A percentile compares a stretch with the other conserved stretches of the same genome.
Conservation (phyloP, 2,888 invertebrate genomes). For the Chloroclysta siterata region DNA sequence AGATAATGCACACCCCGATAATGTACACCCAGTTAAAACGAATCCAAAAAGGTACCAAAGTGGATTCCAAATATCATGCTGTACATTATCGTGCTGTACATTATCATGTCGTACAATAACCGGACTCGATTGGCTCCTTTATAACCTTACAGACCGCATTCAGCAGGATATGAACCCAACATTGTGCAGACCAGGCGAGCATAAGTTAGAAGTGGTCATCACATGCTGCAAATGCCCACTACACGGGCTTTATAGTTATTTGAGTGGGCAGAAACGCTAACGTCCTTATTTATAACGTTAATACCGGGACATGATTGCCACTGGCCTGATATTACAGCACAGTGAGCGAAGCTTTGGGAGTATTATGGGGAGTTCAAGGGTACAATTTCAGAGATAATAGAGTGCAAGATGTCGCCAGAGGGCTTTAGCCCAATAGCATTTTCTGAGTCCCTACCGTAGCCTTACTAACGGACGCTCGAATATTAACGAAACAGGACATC, state of each 20-base stretch:
- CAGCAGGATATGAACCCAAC: slow-evolving; percentile 29
- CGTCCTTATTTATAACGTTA: slow-evolving; percentile 83
- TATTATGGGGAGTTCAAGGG: neutral
- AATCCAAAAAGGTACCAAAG: too few relatives aligned
- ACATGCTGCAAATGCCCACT: slow-evolving; percentile 74
- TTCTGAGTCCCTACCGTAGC: neutral
- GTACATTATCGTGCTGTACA: too few relatives aligned
- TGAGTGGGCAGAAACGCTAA: slow-evolving; percentile 74
- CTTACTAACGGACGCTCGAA: too few relatives aligned
- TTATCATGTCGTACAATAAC: too few relatives aligned
- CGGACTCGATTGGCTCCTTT: too few relatives aligned
- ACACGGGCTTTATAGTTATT: slow-evolving; percentile 74
- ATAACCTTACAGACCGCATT: slow-evolving; percentile 8
- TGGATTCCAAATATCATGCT: too few relatives aligned
- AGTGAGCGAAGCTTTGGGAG: slow-evolving; percentile 1
- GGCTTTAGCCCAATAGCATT: neutral
- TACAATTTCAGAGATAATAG: neutral
- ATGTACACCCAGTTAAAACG: too few relatives aligned
- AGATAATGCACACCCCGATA: too few relatives aligned
- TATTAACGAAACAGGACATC: too few relatives aligned
- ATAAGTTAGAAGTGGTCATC: slow-evolving; percentile 35
- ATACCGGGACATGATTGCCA: slow-evolving; percentile 70
- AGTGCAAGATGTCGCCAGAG: neutral
- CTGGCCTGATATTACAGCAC: slow-evolving; percentile 7
- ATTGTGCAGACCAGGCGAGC: slow-evolving; percentile 46